Conservation (phyloP, 1,140 invertebrate genomes). For the Leptestheria dahalacensis region DNA sequence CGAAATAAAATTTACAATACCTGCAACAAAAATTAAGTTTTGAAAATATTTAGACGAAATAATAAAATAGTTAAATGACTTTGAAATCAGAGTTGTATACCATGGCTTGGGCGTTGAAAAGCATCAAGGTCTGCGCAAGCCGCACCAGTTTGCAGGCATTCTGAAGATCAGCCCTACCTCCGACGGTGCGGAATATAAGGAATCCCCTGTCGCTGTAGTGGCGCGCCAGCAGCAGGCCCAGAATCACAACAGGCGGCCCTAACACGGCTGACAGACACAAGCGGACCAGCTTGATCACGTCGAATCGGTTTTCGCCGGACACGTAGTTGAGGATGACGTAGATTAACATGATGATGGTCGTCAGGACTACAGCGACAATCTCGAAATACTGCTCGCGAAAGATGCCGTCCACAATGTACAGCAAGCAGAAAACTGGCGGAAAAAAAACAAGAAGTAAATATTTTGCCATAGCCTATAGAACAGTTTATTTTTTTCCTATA, state of each 20-base stretch:
- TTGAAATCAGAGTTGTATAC: background rate
- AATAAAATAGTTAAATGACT: background rate
- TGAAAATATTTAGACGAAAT: no score
- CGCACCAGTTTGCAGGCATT: conserved; percentile 3
- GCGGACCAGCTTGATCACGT: background rate
- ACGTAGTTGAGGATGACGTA: conserved; percentile 3
- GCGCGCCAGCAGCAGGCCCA: background rate
- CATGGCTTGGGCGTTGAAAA: conserved; percentile 7
- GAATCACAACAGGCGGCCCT: conserved; percentile 1
- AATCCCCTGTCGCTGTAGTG: background rate
- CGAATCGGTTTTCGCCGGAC: background rate
- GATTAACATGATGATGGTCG: conserved; percentile 2
- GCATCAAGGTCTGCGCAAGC: background rate
- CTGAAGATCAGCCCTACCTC: background rate
- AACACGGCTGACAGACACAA: background rate
- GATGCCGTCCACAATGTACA: conserved; percentile 3
- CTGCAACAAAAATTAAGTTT: no score
- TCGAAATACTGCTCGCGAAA: conserved; percentile 9
- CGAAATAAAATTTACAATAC: no score
- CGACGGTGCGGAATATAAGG: conserved; percentile 7
- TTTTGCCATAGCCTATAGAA: no score
- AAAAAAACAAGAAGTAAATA: no score
- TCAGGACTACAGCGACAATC: conserved; percentile 2
- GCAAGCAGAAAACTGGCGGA: conserved; percentile 5
- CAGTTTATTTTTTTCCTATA: no score